Conservation (phyloP, 2,113 vertebrate genomes). For the Oostethus manadensis region DNA sequence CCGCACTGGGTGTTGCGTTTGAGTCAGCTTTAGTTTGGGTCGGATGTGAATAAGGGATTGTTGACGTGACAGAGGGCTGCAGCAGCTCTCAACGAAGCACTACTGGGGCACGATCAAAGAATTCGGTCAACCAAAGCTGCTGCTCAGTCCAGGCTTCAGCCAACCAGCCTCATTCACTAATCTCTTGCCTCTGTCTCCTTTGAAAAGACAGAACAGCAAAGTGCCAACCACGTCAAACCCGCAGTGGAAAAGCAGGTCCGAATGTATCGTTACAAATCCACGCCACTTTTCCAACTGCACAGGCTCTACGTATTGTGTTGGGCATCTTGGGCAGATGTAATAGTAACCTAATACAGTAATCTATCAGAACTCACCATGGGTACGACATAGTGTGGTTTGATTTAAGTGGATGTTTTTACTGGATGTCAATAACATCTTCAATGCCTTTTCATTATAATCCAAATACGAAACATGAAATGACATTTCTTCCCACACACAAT, state of each 20-base stretch:
- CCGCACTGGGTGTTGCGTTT: slow-evolving; percentile 36
- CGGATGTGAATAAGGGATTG: slow-evolving; percentile 50
- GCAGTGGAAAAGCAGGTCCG: background rate
- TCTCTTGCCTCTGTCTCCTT: slow-evolving; percentile 35
- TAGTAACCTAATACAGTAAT: too few species aligned
- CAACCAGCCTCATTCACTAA: slow-evolving; percentile 56
- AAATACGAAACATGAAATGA: too few species aligned
- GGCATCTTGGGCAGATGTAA: too few species aligned
- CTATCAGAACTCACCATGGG: too few species aligned
- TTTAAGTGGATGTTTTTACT: too few species aligned
- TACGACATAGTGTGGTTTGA: too few species aligned
- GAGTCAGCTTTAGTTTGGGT: slow-evolving; percentile 42
- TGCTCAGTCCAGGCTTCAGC: slow-evolving; percentile 57
- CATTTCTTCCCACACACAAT: too few species aligned
- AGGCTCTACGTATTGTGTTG: too few species aligned
- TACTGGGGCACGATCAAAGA: slow-evolving; percentile 61
- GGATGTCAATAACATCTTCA: too few species aligned
- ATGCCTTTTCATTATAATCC: too few species aligned
- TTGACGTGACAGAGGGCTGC: slow-evolving; percentile 45
- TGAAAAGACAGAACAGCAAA: slow-evolving; percentile 18
- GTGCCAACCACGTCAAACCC: slow-evolving; percentile 22
- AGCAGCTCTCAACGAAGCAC: slow-evolving; percentile 38
- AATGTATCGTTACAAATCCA: background rate
- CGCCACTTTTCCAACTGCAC: too few species aligned
- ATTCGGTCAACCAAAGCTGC: slow-evolving; percentile 47